phyloP scores from a whole-genome alignment of 2,888 invertebrate species.

The Macrosiphum euphorbiae region DNA sequence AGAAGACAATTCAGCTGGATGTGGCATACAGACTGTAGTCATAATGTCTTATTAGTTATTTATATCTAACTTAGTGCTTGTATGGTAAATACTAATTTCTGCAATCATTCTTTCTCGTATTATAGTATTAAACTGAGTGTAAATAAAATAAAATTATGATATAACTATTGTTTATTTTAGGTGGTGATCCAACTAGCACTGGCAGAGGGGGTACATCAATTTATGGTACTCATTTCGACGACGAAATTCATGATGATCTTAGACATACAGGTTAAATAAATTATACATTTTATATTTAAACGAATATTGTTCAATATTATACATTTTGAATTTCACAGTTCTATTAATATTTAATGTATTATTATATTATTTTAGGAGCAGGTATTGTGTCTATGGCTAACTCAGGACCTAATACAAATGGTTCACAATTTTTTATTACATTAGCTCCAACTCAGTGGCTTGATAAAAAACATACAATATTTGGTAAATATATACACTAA shows the following conservation, averaged over 20 bases:
- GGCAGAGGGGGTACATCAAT: slow-evolving; percentile 97
- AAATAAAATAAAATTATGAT: neutral
- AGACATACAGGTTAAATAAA: slow-evolving; percentile 86
- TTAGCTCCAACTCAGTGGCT: slow-evolving; percentile 97
- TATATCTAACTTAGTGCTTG: neutral
- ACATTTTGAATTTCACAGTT: neutral
- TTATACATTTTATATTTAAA: neutral
- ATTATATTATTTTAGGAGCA: slow-evolving; percentile 73
- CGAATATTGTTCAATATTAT: neutral
- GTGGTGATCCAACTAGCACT: slow-evolving; percentile 97
- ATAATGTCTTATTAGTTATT: neutral
- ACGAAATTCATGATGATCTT: slow-evolving; percentile 93
- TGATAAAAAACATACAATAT: slow-evolving; percentile 97
- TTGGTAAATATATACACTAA: slow-evolving; percentile 74
- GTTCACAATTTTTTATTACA: slow-evolving; percentile 98
- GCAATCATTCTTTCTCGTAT: neutral
- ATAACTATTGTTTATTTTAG: slow-evolving; percentile 68
- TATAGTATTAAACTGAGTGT: neutral
- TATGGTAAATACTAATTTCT: neutral
- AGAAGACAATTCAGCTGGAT: neutral
- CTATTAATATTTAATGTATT: neutral
- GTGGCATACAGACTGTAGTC: neutral
- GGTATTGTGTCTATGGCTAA: slow-evolving; percentile 96
- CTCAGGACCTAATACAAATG: slow-evolving; percentile 96
- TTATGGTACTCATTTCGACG: slow-evolving; percentile 94